Evolutionary conservation across 1,140 invertebrate species (phyloP).

Genomic region (Schlechtendalia chinensis): DNA sequence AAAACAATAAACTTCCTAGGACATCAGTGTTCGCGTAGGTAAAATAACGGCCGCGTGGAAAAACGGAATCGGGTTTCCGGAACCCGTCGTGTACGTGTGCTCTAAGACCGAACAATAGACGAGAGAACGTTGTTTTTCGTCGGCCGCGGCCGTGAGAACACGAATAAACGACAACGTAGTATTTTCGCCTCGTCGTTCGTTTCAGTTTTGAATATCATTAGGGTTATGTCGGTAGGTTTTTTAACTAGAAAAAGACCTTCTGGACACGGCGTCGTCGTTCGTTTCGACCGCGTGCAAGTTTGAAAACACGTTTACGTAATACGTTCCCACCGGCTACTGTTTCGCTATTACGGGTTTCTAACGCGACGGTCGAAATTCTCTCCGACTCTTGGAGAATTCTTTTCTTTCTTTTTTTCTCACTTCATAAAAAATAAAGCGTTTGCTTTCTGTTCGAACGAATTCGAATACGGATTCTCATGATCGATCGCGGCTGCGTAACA

Average conservation of each 20-base stretch:
- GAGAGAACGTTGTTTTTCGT: constrained; percentile 8
- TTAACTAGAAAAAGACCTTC: constrained; percentile 20
- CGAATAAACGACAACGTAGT: constrained; percentile 7
- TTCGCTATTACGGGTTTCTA: too few relatives aligned
- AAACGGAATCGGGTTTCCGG: constrained; percentile 36
- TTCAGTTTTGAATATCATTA: constrained; percentile 44
- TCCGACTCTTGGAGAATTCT: too few relatives aligned
- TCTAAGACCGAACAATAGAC: constrained; percentile 31
- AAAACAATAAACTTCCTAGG: background rate
- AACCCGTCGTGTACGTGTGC: constrained; percentile 1
- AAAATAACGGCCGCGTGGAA: constrained; percentile 11
- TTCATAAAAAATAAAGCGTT: too few relatives aligned
- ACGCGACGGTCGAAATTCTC: too few relatives aligned
- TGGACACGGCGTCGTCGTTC: constrained; percentile 2
- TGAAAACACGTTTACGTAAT: background rate
- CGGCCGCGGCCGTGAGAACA: constrained; percentile 11
- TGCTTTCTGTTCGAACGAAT: too few relatives aligned
- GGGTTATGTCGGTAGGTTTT: too few relatives aligned
- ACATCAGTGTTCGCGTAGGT: constrained; percentile 8
- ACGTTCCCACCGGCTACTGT: too few relatives aligned
- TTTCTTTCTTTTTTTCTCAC: too few relatives aligned
- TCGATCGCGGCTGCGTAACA: too few relatives aligned
- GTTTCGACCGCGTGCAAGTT: constrained; percentile 12
- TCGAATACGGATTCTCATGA: too few relatives aligned
- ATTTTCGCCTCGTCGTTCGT: constrained; percentile 5